These are phyloP conservation scores for Pollenia griseotomentosa DNA, from an alignment of 2,888 invertebrate species.

Conservation along the genomic window DNA sequence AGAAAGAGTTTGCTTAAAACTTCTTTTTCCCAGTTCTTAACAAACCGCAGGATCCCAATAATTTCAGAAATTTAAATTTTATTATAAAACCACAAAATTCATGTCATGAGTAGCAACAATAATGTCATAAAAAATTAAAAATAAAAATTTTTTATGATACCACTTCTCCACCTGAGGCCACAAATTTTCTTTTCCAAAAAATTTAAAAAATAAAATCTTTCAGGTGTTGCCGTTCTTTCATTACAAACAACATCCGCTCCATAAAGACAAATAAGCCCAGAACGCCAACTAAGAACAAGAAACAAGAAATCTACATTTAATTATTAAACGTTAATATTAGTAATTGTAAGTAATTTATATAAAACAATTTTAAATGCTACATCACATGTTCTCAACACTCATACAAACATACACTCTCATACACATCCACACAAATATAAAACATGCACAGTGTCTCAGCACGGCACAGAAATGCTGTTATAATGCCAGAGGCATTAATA, in stretches of 20 bases:
- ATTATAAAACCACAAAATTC: constrained; percentile 38
- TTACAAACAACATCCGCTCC: constrained; percentile 69
- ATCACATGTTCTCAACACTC: constrained; percentile 59
- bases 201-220: constrained; percentile 17
- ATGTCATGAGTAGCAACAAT: constrained; percentile 57
- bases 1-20: too few relatives aligned
- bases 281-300: constrained; percentile 44
- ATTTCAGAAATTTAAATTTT: constrained; percentile 12
- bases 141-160: constrained; percentile 33
- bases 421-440: neutral
- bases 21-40: too few relatives aligned
- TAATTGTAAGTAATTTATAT: constrained; percentile 73
- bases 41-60: neutral
- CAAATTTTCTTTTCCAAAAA: constrained; percentile 48
- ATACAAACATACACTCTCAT: neutral
- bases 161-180: constrained; percentile 45
- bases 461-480: constrained; percentile 68
- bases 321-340: constrained; percentile 73
- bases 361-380: constrained; percentile 71
- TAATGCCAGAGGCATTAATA: constrained; percentile 57
- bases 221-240: constrained; percentile 66
- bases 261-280: constrained; percentile 41
- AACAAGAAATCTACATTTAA: constrained; percentile 73
- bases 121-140: constrained; percentile 48
- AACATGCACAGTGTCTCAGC: constrained; percentile 33